Conservation (phyloP, 2,113 vertebrate species). For the Lamprologus ornatipinnis region DNA sequence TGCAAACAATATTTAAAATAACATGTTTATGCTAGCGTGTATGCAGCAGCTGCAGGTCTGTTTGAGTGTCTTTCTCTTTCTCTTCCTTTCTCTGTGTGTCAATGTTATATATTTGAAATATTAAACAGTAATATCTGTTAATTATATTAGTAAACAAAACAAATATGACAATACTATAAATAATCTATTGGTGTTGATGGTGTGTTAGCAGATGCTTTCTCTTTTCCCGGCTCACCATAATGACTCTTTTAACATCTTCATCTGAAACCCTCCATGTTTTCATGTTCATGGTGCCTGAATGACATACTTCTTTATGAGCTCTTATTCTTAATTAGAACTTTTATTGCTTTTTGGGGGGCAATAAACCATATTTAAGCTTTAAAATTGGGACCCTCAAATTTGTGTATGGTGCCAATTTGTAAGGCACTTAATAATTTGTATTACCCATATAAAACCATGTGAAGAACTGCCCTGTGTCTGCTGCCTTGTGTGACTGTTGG, state of each 20-base stretch:
- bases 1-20: background rate
- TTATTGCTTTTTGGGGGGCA: background rate
- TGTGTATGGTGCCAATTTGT: background rate
- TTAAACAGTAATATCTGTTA: background rate
- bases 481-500: background rate
- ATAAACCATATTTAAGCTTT: background rate
- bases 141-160: background rate
- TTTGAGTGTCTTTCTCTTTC: background rate
- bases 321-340: background rate
- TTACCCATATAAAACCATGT: background rate
- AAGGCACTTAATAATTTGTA: background rate
- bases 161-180: background rate
- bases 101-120: background rate
- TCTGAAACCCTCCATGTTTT: background rate
- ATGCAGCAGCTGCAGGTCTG: background rate
- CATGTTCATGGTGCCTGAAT: background rate
- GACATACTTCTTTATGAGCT: background rate
- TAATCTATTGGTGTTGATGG: background rate
- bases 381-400: background rate
- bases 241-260: background rate
- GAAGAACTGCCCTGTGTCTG: background rate
- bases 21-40: background rate
- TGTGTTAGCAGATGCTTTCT: background rate
- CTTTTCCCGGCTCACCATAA: background rate
- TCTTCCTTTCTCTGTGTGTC: background rate